Evolutionary conservation across 2,113 vertebrate species (phyloP).

Genomic region (Campylorhamphus procurvoides): DNA sequence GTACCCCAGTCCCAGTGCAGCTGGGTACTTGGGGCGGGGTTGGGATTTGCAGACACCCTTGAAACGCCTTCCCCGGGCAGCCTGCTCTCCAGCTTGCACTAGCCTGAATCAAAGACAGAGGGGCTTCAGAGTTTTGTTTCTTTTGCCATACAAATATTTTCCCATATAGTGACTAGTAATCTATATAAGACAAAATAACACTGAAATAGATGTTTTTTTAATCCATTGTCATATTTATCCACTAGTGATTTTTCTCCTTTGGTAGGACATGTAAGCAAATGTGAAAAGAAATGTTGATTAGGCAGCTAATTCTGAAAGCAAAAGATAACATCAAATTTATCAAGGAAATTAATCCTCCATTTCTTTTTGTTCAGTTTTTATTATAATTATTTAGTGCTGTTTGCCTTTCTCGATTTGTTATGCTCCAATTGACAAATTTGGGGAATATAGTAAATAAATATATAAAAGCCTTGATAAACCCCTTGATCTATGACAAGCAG

Average conservation of each 20-base stretch:
- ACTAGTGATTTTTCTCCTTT: background rate
- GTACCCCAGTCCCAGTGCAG: background rate
- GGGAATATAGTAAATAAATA: background rate
- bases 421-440: background rate
- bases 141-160: background rate
- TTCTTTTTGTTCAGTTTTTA: background rate
- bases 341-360: background rate
- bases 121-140: background rate
- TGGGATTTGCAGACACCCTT: background rate
- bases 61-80: background rate
- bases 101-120: background rate
- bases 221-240: background rate
- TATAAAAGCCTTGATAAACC: background rate
- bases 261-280: background rate
- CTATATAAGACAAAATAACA: background rate
- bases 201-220: background rate
- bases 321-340: background rate
- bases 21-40: rapidly evolving
- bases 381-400: background rate
- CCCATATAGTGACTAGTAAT: background rate
- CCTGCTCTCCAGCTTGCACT: background rate
- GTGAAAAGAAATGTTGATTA: background rate
- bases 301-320: background rate
- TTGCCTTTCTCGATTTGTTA: background rate
- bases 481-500: background rate